Evolutionary conservation across 2,797 vertebrate species (phyloP).

Genomic region (Schizopygopsis malacanthus): DNA sequence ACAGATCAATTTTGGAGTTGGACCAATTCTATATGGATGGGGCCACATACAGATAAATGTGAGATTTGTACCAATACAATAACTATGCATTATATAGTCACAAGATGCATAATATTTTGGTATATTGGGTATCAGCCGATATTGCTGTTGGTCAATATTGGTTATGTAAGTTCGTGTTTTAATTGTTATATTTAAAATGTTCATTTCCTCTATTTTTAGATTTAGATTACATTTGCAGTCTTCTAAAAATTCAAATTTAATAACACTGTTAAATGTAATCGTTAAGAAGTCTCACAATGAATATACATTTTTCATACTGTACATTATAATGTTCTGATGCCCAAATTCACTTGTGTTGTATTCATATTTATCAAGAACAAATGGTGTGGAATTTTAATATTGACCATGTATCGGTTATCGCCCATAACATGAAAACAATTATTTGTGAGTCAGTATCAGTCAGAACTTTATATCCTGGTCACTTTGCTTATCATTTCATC

Average conservation of each 20-base stretch:
- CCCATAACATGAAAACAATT: not conserved
- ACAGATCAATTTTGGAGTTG: too few species aligned
- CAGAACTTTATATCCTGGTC: not conserved
- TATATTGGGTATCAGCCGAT: not conserved
- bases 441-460: not conserved
- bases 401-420: not conserved
- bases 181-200: not conserved
- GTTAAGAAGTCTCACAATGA: not conserved
- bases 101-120: not conserved
- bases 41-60: not conserved
- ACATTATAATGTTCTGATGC: not conserved
- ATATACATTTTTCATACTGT: not conserved
- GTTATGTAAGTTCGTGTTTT: not conserved
- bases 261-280: not conserved
- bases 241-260: not conserved
- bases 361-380: not conserved
- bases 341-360: not conserved
- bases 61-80: not conserved
- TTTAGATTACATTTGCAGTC: not conserved
- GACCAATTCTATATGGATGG: fast-evolving
- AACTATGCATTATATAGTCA: not conserved
- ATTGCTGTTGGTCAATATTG: not conserved
- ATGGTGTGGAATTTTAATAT: not conserved
- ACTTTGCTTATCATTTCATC: not conserved
- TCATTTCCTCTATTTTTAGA: not conserved